Percentiles rank a stretch among this genome's conserved stretches.
Conservation (phyloP, 1,140 invertebrate species). For the Aphelenchoides fujianensis region DNA sequence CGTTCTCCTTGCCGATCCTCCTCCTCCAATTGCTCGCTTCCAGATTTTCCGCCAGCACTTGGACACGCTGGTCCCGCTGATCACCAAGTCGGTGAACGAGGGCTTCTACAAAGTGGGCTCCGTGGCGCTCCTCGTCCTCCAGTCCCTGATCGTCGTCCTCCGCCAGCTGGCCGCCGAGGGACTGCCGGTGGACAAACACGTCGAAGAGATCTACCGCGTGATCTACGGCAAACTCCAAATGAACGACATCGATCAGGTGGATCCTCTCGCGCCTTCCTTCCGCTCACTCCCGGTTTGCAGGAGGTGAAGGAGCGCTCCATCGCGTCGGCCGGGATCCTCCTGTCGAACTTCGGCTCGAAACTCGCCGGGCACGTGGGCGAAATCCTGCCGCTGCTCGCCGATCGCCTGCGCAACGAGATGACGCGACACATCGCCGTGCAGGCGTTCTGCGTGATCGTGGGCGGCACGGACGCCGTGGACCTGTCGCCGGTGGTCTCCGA, state of each 20-base stretch:
- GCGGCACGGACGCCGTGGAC: conserved; percentile 63
- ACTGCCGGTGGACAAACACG: neutral
- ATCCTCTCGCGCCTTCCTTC: too few species aligned
- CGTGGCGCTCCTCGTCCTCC: conserved; percentile 84
- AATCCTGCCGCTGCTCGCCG: conserved; percentile 81
- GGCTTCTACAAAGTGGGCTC: conserved; percentile 97
- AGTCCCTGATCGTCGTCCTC: conserved; percentile 89
- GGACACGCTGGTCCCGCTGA: conserved; percentile 73
- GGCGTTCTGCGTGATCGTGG: conserved; percentile 65
- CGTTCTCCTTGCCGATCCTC: neutral
- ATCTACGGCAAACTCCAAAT: conserved; percentile 39
- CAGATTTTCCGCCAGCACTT: conserved; percentile 76
- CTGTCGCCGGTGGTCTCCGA: conserved; percentile 71
- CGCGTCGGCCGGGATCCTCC: conserved; percentile 38
- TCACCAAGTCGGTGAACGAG: conserved; percentile 69
- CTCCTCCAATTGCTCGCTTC: conserved; percentile 17
- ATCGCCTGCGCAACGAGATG: conserved; percentile 90
- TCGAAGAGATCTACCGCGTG: conserved; percentile 35
- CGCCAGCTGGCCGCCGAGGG: neutral
- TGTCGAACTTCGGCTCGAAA: conserved; percentile 41
- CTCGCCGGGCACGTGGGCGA: conserved; percentile 31
- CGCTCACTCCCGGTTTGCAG: too few species aligned
- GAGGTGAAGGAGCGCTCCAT: conserved; percentile 52
- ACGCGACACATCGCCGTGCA: conserved; percentile 92
- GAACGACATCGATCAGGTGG: conserved; percentile 70